A percentile compares a stretch with the other conserved stretches of the same genome.
Conservation (phyloP, 2,797 vertebrate species). For the Eremophila alpestris region DNA sequence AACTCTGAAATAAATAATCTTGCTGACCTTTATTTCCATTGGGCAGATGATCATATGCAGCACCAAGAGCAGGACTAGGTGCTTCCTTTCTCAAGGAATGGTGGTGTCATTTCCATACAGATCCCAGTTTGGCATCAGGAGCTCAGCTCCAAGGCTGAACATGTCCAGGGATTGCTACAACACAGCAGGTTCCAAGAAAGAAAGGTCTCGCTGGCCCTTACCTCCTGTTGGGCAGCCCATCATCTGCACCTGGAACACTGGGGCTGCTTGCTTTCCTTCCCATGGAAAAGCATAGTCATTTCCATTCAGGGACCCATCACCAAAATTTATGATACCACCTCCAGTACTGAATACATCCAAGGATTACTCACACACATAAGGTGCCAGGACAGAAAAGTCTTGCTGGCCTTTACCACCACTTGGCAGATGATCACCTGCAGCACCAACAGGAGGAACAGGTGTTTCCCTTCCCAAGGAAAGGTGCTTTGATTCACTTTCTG, state of each 20-base stretch:
- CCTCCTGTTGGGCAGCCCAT: neutral
- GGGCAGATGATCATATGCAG: neutral
- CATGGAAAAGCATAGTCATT: neutral
- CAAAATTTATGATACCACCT: neutral
- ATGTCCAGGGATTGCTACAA: neutral
- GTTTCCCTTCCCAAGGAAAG: neutral
- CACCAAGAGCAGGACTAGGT: neutral
- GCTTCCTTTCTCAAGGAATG: neutral
- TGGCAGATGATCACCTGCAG: neutral
- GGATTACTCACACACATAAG: neutral
- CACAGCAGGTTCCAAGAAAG: neutral
- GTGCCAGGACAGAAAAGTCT: neutral
- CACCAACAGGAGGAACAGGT: neutral
- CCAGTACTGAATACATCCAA: neutral
- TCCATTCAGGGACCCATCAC: neutral
- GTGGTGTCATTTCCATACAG: neutral
- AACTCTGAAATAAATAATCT: neutral
- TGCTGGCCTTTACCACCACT: neutral
- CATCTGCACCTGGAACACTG: neutral
- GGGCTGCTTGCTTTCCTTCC: neutral
- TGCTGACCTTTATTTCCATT: neutral
- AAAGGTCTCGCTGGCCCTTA: neutral
- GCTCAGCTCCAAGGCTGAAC: neutral
- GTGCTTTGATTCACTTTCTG: neutral
- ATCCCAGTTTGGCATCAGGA: neutral